Conservation (phyloP, 2,888 invertebrate genomes). For the Parnassius smintheus region DNA sequence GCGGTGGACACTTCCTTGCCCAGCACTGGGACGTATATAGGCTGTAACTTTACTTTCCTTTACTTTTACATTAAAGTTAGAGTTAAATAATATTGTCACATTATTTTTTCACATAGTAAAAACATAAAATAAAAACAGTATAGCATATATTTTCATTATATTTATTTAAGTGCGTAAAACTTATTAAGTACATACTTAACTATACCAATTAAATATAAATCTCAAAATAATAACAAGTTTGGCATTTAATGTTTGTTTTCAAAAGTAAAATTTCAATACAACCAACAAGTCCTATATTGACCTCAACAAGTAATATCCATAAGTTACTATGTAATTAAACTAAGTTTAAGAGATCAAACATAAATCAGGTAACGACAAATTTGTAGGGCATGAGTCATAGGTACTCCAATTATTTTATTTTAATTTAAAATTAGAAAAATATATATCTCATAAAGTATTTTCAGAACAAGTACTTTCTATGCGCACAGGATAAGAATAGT, state of each 20-base stretch:
- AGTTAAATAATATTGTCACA: too few species aligned
- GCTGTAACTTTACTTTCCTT: too few species aligned
- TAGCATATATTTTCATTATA: constrained; percentile 22
- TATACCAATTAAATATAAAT: constrained; percentile 54
- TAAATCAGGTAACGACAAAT: constrained; percentile 72
- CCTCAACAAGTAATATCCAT: constrained; percentile 57
- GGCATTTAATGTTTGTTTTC: constrained; percentile 52
- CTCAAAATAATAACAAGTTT: constrained; percentile 72
- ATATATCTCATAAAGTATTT: constrained; percentile 37
- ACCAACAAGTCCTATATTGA: constrained; percentile 45
- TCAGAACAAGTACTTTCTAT: constrained; percentile 36
- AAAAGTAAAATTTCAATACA: constrained; percentile 50
- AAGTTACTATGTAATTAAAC: constrained; percentile 53
- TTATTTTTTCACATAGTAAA: neutral
- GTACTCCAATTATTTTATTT: constrained; percentile 31
- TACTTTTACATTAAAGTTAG: too few species aligned
- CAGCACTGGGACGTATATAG: too few species aligned
- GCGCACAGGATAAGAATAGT: too few species aligned
- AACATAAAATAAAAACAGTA: constrained; percentile 1
- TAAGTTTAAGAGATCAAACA: constrained; percentile 74
- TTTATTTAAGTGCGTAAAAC: constrained; percentile 41
- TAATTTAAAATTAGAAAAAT: constrained; percentile 37
- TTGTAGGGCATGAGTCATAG: constrained; percentile 39
- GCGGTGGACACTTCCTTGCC: too few species aligned
- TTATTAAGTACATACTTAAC: constrained; percentile 42